phyloP scores from a whole-genome alignment of 2,888 invertebrate genomes.

The Dryobota labecula region DNA sequence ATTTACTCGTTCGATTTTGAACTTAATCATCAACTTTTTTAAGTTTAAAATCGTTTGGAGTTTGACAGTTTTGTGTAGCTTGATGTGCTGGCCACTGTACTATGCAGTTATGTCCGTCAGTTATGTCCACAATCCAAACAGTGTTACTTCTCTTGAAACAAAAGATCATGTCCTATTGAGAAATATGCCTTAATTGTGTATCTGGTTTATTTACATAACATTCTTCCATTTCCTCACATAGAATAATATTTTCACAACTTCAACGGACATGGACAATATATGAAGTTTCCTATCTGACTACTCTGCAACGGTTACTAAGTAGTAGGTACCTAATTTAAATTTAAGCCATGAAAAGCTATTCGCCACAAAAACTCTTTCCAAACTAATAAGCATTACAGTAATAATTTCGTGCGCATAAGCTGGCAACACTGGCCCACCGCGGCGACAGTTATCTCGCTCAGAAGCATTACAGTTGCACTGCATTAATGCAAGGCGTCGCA shows the following conservation, averaged over 20 bases:
- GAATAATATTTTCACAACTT: neutral
- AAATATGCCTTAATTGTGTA: neutral
- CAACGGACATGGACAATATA: neutral
- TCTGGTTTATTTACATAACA: neutral
- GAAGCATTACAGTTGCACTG: conserved; percentile 69
- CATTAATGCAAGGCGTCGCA: conserved; percentile 81
- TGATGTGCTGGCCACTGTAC: no score
- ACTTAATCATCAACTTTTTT: no score
- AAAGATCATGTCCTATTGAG: neutral
- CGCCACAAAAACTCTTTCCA: conserved; percentile 48
- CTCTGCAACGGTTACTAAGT: conserved; percentile 10
- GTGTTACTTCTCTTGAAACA: neutral
- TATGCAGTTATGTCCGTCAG: neutral
- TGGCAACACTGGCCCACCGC: conserved; percentile 66
- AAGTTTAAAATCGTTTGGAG: no score
- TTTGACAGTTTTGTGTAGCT: no score
- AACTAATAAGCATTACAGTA: conserved; percentile 65
- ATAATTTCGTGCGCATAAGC: conserved; percentile 62
- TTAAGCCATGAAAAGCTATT: conserved; percentile 24
- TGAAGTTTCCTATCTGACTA: neutral
- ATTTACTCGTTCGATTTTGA: no score
- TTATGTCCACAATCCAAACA: neutral
- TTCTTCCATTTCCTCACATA: neutral
- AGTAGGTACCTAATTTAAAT: conserved; percentile 26
- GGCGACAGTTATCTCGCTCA: conserved; percentile 58